Base-by-base conservation (phyloP, 1,140 invertebrate species). In the Argopecten irradians region DNA sequence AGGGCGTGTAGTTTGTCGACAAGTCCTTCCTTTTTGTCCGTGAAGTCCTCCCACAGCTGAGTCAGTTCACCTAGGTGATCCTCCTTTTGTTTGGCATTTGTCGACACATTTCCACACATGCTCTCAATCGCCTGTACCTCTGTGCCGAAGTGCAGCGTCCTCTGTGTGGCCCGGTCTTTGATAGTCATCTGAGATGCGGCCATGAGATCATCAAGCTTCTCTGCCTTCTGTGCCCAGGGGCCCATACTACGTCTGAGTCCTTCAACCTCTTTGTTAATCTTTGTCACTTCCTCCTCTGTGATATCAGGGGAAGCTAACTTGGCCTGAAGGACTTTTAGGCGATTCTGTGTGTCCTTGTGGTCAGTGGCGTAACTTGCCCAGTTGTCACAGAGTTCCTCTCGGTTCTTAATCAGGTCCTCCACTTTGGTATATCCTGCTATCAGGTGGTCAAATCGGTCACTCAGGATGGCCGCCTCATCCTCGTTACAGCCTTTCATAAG, bases 311-410 rank as follows among this genome's bases (percentile, higher is more conserved):
- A 97, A 85, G 97, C 97, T 16, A 98, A 95, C 95, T 98, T 97
- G 92, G 98, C 97, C 92, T 98, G 97, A 55, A 97, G 96, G 91
- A 98, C 97, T 88, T 97, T 97, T 85, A 99, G 93, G 92, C 98
- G 97, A 91, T 97, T 97, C 88, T 96, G 97, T n/a, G 97, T 97
- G 89, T 98, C 97, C 90, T 97, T 96, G 90, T 97, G 97, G 97
- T 97, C 98, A 88, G 88, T 91, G 71, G 97, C 97, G 22, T 98
- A 93, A 41, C 89, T 32, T 0, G 96, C 96, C 97, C 98, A 98
- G 90, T 97, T 98, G 94, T 98, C 97, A 34, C 98, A 95, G 87
- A 99, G 96, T 90, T 97, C 97, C 32, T 97, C 96, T 93, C 98
- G 97, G 14, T 98, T 96, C 28, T 97, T 96, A 91, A 96, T 91